phyloP scores from a whole-genome alignment of 2,888 invertebrate genomes.

The Cantharis lateralis region DNA sequence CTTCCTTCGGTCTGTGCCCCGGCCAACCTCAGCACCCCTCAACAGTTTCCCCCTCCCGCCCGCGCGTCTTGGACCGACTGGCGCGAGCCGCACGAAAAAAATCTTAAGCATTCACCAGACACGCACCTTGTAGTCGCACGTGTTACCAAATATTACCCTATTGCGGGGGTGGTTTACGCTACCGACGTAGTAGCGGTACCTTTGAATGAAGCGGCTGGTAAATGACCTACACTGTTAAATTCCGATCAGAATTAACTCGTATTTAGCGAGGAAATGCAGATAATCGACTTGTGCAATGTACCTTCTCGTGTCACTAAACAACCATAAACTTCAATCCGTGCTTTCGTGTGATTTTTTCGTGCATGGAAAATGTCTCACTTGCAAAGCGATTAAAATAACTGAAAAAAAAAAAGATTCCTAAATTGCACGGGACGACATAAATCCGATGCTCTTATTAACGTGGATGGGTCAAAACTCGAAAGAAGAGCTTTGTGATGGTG shows the following conservation, averaged over 20 bases:
- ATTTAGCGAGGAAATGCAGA: conserved; percentile 14
- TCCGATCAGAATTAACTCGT: not conserved
- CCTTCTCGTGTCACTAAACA: not conserved
- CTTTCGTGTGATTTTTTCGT: not conserved
- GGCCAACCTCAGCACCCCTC: conserved; percentile 43
- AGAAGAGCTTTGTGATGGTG: conserved; percentile 25
- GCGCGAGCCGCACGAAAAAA: conserved; percentile 45
- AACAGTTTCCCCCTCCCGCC: conserved; percentile 35
- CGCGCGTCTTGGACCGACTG: conserved; percentile 32
- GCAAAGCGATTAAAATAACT: not conserved
- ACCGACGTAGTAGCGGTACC: conserved; percentile 33
- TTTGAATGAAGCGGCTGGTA: conserved; percentile 25
- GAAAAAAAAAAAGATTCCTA: not conserved
- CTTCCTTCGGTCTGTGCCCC: conserved; percentile 43
- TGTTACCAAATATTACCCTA: conserved; percentile 45
- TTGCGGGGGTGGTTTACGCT: conserved; percentile 35
- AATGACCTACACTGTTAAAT: conserved; percentile 29
- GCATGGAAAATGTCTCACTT: not conserved
- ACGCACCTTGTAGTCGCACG: conserved; percentile 45
- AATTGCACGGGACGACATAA: conserved; percentile 5
- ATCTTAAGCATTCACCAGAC: conserved; percentile 44
- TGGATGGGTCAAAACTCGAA: conserved; percentile 6
- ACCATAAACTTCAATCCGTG: not conserved
- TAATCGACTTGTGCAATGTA: conserved; percentile 6
- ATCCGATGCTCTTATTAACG: conserved; percentile 13